Evolutionary conservation across 2,113 vertebrate species (phyloP), one percentile per base, ranked within the genome.

Genomic region (Zosterops pallidus): DNA sequence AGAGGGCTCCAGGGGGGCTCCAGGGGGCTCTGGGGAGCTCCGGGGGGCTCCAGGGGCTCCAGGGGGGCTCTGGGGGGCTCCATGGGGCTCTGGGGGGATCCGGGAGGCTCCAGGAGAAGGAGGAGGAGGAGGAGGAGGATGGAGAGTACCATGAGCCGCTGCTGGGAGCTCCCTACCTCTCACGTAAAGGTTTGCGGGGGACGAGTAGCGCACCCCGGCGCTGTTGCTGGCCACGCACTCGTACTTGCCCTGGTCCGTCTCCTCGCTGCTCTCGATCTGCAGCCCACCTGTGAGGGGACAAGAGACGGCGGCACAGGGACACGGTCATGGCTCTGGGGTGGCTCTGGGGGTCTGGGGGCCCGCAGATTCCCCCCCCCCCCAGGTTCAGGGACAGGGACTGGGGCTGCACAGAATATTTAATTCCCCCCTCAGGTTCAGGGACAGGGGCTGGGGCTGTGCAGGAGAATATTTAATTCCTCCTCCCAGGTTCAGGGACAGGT

Each of bases 241-340:
- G 37, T 99, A 99, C 96, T 99, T 99, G 97, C 99, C 99, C 98
- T 99, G 99, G 98, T 99, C 99, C 0, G 99, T 99, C 98, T 99
- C 99, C 96, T 99, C 99, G 17, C 99, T 99, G 98, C 99, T 99
- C 94, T 99, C 99, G 5, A 99, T 99, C 98, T 99, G 99, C 97
- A 99, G 98, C 95, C 99, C 99, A 97, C 99, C 99, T 99, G 98
- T 2, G 49, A 90, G 95, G 91, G 97, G 89, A 91, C 68, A 97
- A 96, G 95, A 94, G 82, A 95, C 1, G 64, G 95, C 62, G 57
- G 92, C 94, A 92, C 60, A 96, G 64, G 93, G 74, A 94, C 18
- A 90, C 41, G 65, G 13, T 96, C 80, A 79, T 14, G n/a, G 6
- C 22, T 57, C 26, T 23, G 74, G 15, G 37, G 37, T 33, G 35